Evolutionary conservation across 2,797 vertebrate genomes (phyloP), one percentile per base, ranked within the genome.

Genomic region (Euphonia xanthogaster): DNA sequence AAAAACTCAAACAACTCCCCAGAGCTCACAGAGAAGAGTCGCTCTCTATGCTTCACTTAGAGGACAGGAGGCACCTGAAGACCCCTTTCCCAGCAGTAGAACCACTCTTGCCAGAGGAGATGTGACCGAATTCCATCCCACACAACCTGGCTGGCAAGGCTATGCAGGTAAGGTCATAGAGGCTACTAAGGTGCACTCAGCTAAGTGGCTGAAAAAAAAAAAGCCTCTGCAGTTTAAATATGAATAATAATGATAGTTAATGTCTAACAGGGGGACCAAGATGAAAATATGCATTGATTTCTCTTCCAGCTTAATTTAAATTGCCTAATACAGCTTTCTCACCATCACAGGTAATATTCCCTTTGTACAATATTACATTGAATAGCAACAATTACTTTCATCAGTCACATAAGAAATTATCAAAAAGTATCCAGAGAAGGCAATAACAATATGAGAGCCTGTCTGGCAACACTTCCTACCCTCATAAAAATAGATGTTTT

Each of bases 101-200:
- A 28, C 11, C 15, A 1, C 14, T 18, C 27, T 6, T 19, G 9
- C 2, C 4, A 1, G 57, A 58, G 27, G 14, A 48, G 11, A 19
- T 0, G 10, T 27, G 42, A 39, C 27, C 2, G 4, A 79, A 30
- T 40, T 53, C 27, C 30, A 23, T 25, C n/a, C 37, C 28, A 10
- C 28, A 24, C 37, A 47, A 4, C 16, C 54, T 14, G 37, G 10
- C 71, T 53, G 25, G 18, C 2, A 1, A 47, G 37, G 28, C 25
- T 44, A 4, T 33, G 51, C 27, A 14, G 42, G n/a, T 77, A 80
- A 80, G 70, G 12, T 25, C 60, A 22, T 1, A 0, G 1, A 16
- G 50, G 10, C 19, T 48, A 7, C 39, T 50, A 9, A 33, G 27
- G 3, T 47, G n/a, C 5, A 35, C 16, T 40, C n/a, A 51, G 24